Evolutionary conservation across 2,888 invertebrate genomes (phyloP), one percentile per base, ranked within the genome.

Genomic region (Tenodera sinensis): DNA sequence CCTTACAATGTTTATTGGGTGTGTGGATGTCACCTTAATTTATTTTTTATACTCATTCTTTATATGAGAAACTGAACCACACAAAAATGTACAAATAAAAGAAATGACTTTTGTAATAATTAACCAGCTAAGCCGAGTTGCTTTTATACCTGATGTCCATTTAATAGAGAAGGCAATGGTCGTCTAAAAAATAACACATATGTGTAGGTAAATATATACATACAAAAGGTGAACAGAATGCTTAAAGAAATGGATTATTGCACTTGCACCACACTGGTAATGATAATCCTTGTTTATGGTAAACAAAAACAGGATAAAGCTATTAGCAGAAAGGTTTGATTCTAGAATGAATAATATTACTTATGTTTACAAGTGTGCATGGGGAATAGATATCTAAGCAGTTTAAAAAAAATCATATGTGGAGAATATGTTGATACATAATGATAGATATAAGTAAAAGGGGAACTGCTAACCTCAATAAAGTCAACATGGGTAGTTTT

Each of bases 11-110:
- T 71, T 71, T 71, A 71, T 71, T 71, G 42, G 85, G 54, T 12
- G 34, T 47, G n/a, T 85, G 47, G 3, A 54, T 42, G 47, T 85
- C 54, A 47, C n/a, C 34, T 27, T 54, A 15, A 54, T 85, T 85
- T 85, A 85, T 85, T 85, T 85, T 84, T 85, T 85, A 85, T 85
- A 85, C 54, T 47, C 12, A 85, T 85, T 85, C 85, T 85, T 47
- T 25, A 85, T 47, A 47, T 85, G 47, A 85, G 34, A 85, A 47
- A 42, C n/a, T 47, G 27, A 85, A 47, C 47, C 28, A 85, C 85
- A 47, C 54, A 34, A 47, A 47, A 47, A 9, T 85, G 47, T 85
- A 85, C 84, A 84, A 84, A 84, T 20, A 14, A 34, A n/a, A 84
- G 25, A 71, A 71, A 71, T 71, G 54, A 71, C 54, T 71, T 71